A percentile compares a stretch with the other conserved stretches of the same genome.
phyloP scores from a whole-genome alignment of 1,140 invertebrate species.

The Danaus melanippus region DNA sequence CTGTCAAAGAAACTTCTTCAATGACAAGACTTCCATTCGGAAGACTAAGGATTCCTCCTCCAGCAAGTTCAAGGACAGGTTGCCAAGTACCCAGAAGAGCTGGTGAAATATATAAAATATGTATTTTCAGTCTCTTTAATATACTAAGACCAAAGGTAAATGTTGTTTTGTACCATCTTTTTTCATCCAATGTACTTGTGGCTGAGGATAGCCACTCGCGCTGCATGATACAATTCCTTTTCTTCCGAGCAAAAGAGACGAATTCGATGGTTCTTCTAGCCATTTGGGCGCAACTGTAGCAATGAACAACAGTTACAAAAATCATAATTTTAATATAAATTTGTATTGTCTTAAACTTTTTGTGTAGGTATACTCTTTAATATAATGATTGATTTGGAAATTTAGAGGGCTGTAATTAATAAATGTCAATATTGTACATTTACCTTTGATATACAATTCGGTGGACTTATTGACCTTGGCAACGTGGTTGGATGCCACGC shows the following conservation, averaged over 20 bases:
- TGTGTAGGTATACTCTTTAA: too few species aligned
- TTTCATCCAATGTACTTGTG: conserved; percentile 81
- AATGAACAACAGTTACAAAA: neutral
- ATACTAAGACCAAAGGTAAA: conserved; percentile 2
- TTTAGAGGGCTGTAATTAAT: too few species aligned
- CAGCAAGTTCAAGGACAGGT: conserved; percentile 74
- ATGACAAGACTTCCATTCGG: conserved; percentile 80
- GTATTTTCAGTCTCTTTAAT: neutral
- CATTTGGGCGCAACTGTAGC: conserved; percentile 86
- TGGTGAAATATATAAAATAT: conserved; percentile 19
- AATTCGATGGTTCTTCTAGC: conserved; percentile 84
- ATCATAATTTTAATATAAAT: too few species aligned
- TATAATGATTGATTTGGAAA: too few species aligned
- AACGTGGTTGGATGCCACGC: conserved; percentile 87
- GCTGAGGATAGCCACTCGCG: conserved; percentile 83
- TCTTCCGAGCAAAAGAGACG: conserved; percentile 81
- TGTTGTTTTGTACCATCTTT: conserved; percentile 70
- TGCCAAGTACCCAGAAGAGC: conserved; percentile 63
- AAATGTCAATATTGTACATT: conserved; percentile 10
- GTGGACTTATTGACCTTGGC: conserved; percentile 88
- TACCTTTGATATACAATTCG: conserved; percentile 88
- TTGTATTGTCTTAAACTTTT: too few species aligned
- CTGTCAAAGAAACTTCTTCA: conserved; percentile 78
- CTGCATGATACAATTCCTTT: conserved; percentile 82
- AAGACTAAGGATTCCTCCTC: conserved; percentile 72